phyloP scores from a whole-genome alignment of 2,888 invertebrate species.

The Temnothorax ravouxi region DNA sequence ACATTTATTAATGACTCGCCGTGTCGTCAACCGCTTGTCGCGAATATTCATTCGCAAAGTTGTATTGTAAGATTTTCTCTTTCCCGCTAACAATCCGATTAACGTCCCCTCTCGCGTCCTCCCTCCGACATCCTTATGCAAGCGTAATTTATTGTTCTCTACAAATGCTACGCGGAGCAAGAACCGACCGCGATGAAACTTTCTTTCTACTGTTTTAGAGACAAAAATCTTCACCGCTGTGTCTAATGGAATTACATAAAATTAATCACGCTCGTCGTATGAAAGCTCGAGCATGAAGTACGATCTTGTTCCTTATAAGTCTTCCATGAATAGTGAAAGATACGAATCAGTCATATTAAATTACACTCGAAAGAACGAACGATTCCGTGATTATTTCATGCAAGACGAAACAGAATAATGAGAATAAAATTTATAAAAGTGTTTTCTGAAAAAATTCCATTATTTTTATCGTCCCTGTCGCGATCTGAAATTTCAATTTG shows the following conservation, averaged over 20 bases:
- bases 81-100: constrained; percentile 72
- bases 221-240: constrained; percentile 61
- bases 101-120: constrained; percentile 48
- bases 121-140: constrained; percentile 45
- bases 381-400: constrained; percentile 28
- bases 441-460: constrained; percentile 31
- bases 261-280: constrained; percentile 42
- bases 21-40: constrained; percentile 31
- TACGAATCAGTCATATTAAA: constrained; percentile 43
- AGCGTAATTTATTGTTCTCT: constrained; percentile 74
- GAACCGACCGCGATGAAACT: constrained; percentile 58
- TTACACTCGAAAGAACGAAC: constrained; percentile 15
- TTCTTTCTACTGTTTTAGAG: constrained; percentile 62
- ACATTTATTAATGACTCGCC: constrained; percentile 67
- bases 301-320: constrained; percentile 27
- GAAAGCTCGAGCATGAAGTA: constrained; percentile 10
- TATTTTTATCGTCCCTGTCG: constrained; percentile 25
- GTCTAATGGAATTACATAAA: constrained; percentile 37
- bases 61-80: constrained; percentile 66
- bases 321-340: constrained; percentile 22
- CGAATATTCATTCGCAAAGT: constrained; percentile 54
- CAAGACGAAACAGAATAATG: neutral
- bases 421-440: constrained; percentile 27
- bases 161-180: constrained; percentile 34
- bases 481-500: constrained; percentile 49